These are phyloP conservation scores for Chlorodrepanis virens DNA, from an alignment of 2,113 vertebrate genomes.

Conservation along the genomic window DNA sequence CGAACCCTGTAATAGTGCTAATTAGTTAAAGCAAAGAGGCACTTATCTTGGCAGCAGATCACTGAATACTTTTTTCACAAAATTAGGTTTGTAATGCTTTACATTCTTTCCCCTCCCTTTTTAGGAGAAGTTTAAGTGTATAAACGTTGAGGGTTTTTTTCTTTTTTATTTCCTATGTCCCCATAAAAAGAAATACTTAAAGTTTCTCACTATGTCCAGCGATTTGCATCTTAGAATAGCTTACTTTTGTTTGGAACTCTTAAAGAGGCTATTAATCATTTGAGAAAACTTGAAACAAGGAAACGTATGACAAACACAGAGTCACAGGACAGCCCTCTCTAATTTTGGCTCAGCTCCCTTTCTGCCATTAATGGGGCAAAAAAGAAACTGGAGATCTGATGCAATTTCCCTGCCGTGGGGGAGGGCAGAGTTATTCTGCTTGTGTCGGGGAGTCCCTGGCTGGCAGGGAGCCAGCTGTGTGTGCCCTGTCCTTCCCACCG, in stretches of 20 bases:
- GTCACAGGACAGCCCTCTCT: not conserved
- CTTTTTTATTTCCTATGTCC: not conserved
- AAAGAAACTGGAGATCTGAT: not conserved
- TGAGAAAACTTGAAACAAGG: not conserved
- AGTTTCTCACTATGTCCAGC: not conserved
- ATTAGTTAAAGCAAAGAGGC: slow-evolving; percentile 25
- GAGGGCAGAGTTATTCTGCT: not conserved
- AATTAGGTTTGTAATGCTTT: not conserved
- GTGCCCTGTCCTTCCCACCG: not conserved
- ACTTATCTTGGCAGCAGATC: not conserved
- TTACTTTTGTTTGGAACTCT: not conserved
- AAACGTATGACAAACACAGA: not conserved
- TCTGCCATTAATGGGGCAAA: not conserved
- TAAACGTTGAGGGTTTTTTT: not conserved
- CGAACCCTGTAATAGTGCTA: slow-evolving; percentile 4
- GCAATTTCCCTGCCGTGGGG: not conserved
- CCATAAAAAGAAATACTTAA: not conserved
- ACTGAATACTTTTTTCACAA: not conserved
- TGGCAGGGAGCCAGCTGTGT: not conserved
- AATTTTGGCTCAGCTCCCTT: not conserved
- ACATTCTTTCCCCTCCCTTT: not conserved
- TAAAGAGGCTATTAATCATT: not conserved
- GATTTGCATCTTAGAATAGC: not conserved
- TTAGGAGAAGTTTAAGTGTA: not conserved
- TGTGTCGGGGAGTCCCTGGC: not conserved